Base-by-base conservation (phyloP, 1,140 invertebrate genomes). In the Cydia splendana region DNA sequence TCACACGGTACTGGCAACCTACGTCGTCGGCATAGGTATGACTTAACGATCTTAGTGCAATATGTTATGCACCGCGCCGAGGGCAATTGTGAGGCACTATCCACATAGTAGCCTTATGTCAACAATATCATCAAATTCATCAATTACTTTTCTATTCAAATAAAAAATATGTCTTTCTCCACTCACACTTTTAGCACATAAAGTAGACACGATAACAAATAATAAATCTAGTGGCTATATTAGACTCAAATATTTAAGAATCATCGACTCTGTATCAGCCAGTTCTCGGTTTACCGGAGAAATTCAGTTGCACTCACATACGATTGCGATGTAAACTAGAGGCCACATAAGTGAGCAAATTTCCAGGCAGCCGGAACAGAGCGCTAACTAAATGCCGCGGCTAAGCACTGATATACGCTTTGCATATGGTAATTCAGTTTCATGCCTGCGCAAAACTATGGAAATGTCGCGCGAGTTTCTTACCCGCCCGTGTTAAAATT, bases 401-500 rank as follows among this genome's bases (percentile, higher is more conserved):
- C 20, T 62, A n/a, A 10, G 20, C 20, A 62, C 79, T 80, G 85
- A 84, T 82, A 78, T 84, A 80, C 78, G 82, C 78, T 80, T 82
- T 80, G 81, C 75, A 81, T 85, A 86, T 85, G 83, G 83, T 87
- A 86, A 86, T 86, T 79, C 77, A 78, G 76, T 80, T 78, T 76
- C 79, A 82, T 77, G 75, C 78, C 76, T 76, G 67, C 76, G 80
- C 71, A 38, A 84, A 80, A 83, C 79, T 81, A 78, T 83, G 84
- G 79, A 89, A 88, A 85, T 87, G 75, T 81, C 76, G 65, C 79
- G 80, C 78, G 77, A 76, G 82, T 71, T 78, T 82, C 80, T 79
- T 71, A 81, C 77, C 73, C 76, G 81, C 78, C 76, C 80, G 78
- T 87, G 85, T 89, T 84, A 77, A 86, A 87, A 85, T 88, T 90